Evolutionary conservation across 2,113 vertebrate genomes (phyloP).

Genomic region (Alaudala cheleensis): DNA sequence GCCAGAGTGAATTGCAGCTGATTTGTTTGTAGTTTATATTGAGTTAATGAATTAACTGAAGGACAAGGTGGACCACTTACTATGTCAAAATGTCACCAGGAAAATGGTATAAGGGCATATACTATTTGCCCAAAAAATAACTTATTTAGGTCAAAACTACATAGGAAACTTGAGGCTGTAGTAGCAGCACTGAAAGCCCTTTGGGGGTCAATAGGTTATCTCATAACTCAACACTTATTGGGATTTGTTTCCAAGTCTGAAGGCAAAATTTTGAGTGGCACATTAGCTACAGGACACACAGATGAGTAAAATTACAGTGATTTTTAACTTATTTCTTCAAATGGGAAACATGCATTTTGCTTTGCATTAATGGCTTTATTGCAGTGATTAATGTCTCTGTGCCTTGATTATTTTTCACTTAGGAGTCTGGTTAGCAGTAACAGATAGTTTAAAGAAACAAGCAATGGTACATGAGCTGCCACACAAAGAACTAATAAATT

Average conservation of each 20-base stretch:
- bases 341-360: not conserved
- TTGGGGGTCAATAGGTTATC: not conserved
- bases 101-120: not conserved
- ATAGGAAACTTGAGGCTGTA: not conserved
- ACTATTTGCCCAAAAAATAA: not conserved
- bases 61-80: not conserved
- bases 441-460: not conserved
- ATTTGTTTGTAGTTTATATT: not conserved
- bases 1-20: not conserved
- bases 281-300: not conserved
- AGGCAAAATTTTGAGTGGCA: not conserved
- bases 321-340: not conserved
- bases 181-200: not conserved
- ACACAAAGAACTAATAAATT: not conserved
- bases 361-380: not conserved
- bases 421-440: not conserved
- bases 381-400: not conserved
- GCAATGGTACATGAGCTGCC: not conserved
- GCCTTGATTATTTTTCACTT: not conserved
- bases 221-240: not conserved
- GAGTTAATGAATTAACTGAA: not conserved
- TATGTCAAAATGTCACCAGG: not conserved
- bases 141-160: not conserved
- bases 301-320: accelerated
- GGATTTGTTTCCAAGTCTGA: not conserved